A percentile compares a stretch with the other conserved stretches of the same genome.
Conservation (phyloP, 1,140 invertebrate species). For the Pentalonia nigronervosa region DNA sequence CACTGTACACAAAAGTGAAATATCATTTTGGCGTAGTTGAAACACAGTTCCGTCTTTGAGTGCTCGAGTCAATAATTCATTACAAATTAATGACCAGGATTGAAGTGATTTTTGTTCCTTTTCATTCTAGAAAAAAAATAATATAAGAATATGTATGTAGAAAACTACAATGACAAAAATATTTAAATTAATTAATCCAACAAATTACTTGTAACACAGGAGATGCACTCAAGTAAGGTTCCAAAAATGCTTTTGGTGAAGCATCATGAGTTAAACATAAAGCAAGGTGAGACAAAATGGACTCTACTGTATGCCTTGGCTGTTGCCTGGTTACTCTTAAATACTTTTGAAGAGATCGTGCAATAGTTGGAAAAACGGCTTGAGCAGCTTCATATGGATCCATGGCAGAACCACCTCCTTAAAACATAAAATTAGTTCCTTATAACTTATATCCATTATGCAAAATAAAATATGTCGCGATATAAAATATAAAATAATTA, state of each 20-base stretch:
- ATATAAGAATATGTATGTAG: background rate
- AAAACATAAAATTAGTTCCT: background rate
- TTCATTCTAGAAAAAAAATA: slow-evolving; percentile 70
- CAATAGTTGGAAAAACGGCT: slow-evolving; percentile 95
- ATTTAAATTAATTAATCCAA: background rate
- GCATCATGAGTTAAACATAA: slow-evolving; percentile 91
- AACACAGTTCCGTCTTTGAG: slow-evolving; percentile 84
- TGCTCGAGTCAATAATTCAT: slow-evolving; percentile 85
- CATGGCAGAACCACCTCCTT: slow-evolving; percentile 73
- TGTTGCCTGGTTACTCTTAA: slow-evolving; percentile 93
- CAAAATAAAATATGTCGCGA: background rate
- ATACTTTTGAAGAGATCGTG: slow-evolving; percentile 94
- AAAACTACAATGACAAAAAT: background rate
- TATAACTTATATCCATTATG: background rate
- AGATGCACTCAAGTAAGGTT: slow-evolving; percentile 81
- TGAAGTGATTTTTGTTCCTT: slow-evolving; percentile 79
- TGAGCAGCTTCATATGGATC: slow-evolving; percentile 95
- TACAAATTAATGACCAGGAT: slow-evolving; percentile 93
- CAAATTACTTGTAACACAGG: slow-evolving; percentile 71
- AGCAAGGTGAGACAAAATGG: slow-evolving; percentile 86
- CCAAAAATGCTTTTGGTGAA: slow-evolving; percentile 90
- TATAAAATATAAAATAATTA: background rate
- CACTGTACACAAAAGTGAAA: slow-evolving; percentile 88
- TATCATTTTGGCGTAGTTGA: slow-evolving; percentile 90
- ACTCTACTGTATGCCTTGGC: slow-evolving; percentile 91